Conservation (phyloP, 2,113 vertebrate genomes). For the Dromaius novaehollandiae region DNA sequence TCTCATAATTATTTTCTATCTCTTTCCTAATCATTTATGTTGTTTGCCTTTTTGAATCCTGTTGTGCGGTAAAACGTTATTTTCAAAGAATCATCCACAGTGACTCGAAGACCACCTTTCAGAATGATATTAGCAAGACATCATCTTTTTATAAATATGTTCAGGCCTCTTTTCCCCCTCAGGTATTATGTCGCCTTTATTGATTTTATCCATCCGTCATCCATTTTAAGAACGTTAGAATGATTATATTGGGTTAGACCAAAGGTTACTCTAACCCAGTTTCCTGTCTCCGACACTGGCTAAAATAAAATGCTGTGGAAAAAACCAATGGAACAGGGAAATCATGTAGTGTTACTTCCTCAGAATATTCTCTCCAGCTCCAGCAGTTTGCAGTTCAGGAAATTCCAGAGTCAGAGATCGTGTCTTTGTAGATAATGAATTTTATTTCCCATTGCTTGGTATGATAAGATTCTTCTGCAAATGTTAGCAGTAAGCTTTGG, state of each 20-base stretch:
- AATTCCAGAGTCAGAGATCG: slow-evolving; percentile 48
- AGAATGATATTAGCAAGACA: not conserved
- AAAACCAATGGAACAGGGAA: not conserved
- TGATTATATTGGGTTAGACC: not conserved
- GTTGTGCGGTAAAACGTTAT: not conserved
- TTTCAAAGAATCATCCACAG: not conserved
- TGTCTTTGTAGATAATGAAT: slow-evolving; percentile 47
- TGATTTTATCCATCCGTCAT: not conserved
- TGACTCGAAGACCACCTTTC: not conserved
- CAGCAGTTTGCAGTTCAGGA: slow-evolving; percentile 53
- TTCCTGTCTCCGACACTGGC: not conserved
- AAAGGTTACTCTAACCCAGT: not conserved
- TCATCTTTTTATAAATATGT: not conserved
- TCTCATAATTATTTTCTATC: not conserved
- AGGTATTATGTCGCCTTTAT: not conserved
- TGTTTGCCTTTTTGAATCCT: not conserved
- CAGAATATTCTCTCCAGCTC: not conserved
- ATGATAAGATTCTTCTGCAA: not conserved
- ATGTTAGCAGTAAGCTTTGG: not conserved
- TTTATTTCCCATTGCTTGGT: slow-evolving; percentile 40
- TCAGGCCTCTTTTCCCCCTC: not conserved
- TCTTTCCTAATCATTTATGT: not conserved
- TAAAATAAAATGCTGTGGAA: not conserved
- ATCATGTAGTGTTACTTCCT: not conserved
- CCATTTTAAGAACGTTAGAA: not conserved